These are phyloP conservation scores for Epinotia bilunana DNA, from an alignment of 2,888 invertebrate species.

Conservation along the genomic window DNA sequence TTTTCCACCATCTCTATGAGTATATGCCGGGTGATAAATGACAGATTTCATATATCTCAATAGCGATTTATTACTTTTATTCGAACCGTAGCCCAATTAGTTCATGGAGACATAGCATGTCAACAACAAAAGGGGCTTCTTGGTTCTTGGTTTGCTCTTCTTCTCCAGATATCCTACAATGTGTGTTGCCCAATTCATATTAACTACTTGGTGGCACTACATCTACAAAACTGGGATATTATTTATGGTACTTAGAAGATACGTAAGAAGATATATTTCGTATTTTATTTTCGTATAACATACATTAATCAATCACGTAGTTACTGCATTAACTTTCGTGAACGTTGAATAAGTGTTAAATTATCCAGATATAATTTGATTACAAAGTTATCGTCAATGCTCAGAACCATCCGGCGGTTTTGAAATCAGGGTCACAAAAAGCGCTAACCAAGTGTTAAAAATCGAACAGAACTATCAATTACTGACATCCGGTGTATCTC, in stretches of 20 bases:
- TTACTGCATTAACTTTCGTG: neutral
- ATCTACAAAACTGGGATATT: neutral
- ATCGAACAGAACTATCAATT: constrained; percentile 34
- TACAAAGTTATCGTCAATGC: neutral
- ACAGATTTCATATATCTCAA: too few species aligned
- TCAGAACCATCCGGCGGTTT: constrained; percentile 3
- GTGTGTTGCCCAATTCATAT: too few species aligned
- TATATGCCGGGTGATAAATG: too few species aligned
- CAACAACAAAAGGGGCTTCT: too few species aligned
- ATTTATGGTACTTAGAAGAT: neutral
- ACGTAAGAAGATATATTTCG: neutral
- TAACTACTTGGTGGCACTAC: too few species aligned
- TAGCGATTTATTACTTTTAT: too few species aligned
- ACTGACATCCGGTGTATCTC: constrained; percentile 33
- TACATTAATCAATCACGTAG: neutral
- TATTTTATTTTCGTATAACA: neutral
- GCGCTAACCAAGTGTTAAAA: constrained; percentile 29
- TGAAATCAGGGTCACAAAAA: constrained; percentile 13
- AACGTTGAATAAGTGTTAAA: neutral
- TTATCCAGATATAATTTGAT: neutral
- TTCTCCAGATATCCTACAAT: too few species aligned
- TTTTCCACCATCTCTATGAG: too few species aligned
- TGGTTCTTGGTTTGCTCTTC: too few species aligned
- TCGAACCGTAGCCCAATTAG: too few species aligned
- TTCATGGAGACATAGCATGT: too few species aligned